These are phyloP conservation scores for Kryphioiulus occultus DNA, from an alignment of 2,888 invertebrate species.

Conservation along the genomic window DNA sequence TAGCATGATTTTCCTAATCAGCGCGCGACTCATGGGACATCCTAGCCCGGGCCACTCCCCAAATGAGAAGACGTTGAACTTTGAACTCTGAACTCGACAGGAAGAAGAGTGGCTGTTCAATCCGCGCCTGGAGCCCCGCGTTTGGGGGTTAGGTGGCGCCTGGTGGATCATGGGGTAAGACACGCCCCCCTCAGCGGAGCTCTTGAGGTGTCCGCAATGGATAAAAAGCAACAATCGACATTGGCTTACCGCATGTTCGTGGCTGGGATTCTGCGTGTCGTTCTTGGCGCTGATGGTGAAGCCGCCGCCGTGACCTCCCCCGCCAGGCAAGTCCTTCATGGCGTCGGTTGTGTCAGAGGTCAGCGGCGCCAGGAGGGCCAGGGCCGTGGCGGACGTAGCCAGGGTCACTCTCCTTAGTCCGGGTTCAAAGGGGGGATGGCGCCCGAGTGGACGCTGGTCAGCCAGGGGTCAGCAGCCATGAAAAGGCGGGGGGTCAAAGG, in stretches of 20 bases:
- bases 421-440: background rate
- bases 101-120: no score
- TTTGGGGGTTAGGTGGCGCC: no score
- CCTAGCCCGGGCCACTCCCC: no score
- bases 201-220: background rate
- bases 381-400: background rate
- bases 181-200: background rate
- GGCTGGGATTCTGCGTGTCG: background rate
- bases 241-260: background rate
- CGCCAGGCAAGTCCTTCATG: background rate
- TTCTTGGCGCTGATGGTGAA: background rate
- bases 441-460: background rate
- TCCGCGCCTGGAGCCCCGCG: background rate
- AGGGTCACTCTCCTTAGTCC: background rate
- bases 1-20: no score
- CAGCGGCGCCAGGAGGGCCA: background rate
- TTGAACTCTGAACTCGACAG: no score
- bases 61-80: no score
- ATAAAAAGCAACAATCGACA: background rate
- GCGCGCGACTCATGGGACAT: no score
- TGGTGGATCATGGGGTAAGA: no score
- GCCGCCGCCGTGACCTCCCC: background rate
- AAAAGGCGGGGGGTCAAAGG: constrained; percentile 25
- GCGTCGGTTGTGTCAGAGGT: background rate
- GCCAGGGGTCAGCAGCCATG: background rate